These are phyloP conservation scores for Notechis scutatus DNA, from an alignment of 2,113 vertebrate genomes.

Conservation along the genomic window DNA sequence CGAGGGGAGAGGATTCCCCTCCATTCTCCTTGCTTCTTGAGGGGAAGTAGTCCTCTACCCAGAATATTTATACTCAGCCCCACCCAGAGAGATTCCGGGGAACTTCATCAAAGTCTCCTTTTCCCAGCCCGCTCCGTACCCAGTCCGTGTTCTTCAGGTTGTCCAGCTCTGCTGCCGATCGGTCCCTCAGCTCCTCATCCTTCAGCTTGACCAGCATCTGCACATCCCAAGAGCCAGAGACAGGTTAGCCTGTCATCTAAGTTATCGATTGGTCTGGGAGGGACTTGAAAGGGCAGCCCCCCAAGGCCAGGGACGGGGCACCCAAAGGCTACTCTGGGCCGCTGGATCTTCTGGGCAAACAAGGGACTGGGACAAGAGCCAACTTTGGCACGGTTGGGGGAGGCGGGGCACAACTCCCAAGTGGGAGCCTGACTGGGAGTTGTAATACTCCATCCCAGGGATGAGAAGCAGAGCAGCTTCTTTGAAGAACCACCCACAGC, in stretches of 20 bases:
- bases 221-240: background rate
- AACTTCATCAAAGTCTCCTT: background rate
- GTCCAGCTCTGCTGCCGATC: slow-evolving; percentile 74
- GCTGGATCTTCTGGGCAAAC: background rate
- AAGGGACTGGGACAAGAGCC: background rate
- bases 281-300: background rate
- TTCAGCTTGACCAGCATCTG: slow-evolving; percentile 91
- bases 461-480: background rate
- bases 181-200: slow-evolving; percentile 69
- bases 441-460: background rate
- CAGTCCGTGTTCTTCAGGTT: slow-evolving; percentile 88
- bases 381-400: background rate
- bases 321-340: background rate
- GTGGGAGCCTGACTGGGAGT: background rate
- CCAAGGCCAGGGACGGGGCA: background rate
- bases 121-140: slow-evolving; percentile 66
- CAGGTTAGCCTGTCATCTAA: background rate
- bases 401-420: background rate
- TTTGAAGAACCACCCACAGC: background rate
- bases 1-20: background rate
- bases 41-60: background rate
- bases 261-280: background rate
- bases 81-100: background rate
- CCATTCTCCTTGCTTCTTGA: background rate
- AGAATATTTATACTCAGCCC: background rate